phyloP scores from a whole-genome alignment of 2,888 invertebrate species.

The Copidosoma aretas region DNA sequence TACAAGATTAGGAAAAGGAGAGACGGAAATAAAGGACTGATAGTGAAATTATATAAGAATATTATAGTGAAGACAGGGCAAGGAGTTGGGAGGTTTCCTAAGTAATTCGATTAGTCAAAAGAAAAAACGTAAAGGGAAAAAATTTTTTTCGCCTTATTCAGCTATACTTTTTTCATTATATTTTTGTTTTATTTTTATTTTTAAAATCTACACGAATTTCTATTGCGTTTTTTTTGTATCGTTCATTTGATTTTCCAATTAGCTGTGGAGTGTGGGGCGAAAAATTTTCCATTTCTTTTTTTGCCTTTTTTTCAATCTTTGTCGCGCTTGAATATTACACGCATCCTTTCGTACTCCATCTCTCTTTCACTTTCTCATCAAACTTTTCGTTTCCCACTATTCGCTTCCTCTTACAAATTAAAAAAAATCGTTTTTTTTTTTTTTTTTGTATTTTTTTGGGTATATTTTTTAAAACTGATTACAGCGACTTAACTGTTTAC shows the following conservation, averaged over 20 bases:
- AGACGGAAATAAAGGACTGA: slow-evolving; percentile 22
- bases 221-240: slow-evolving; percentile 3
- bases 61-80: slow-evolving; percentile 9
- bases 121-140: slow-evolving; percentile 44
- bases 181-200: neutral
- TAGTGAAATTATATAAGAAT: slow-evolving; percentile 21
- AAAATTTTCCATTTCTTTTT: slow-evolving; percentile 27
- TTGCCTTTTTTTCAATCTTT: slow-evolving; percentile 8
- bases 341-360: slow-evolving; percentile 3
- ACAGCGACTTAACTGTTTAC: slow-evolving; percentile 40
- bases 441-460: no score
- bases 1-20: slow-evolving; percentile 3
- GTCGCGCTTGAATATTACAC: slow-evolving; percentile 15
- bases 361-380: slow-evolving; percentile 3
- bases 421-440: slow-evolving; percentile 36
- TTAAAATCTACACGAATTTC: slow-evolving; percentile 6
- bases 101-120: slow-evolving; percentile 41
- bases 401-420: slow-evolving; percentile 40
- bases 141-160: slow-evolving; percentile 33
- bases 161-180: neutral
- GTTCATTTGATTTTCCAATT: neutral
- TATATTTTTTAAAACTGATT: slow-evolving; percentile 29
- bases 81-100: slow-evolving; percentile 21
- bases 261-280: slow-evolving; percentile 26
- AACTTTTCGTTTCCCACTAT: slow-evolving; percentile 31